A percentile compares a stretch with the other conserved stretches of the same genome.
These are phyloP conservation scores for Loris lydekkerianus DNA, from an alignment of 2,797 vertebrate species.

Conservation along the genomic window DNA sequence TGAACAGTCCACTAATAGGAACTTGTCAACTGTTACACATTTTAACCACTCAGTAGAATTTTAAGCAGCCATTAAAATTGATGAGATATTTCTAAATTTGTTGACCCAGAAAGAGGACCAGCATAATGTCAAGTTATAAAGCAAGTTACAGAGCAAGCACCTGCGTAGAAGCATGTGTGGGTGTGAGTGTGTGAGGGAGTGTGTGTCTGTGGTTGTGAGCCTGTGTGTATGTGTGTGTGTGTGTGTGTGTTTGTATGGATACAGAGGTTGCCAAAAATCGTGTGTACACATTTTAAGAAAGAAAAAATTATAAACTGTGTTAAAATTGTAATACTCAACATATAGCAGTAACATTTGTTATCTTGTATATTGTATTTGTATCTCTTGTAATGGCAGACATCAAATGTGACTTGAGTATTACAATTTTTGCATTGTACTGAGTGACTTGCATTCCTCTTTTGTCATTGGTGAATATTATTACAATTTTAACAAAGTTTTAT, in stretches of 20 bases:
- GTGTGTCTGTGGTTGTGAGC: background rate
- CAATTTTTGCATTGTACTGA: too few relatives aligned
- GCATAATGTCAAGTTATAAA: slow-evolving; percentile 58
- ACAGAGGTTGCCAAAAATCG: too few relatives aligned
- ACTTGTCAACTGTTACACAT: slow-evolving; percentile 57
- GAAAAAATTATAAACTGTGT: too few relatives aligned
- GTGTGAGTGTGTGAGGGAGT: background rate
- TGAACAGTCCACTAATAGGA: slow-evolving; percentile 65
- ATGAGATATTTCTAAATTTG: slow-evolving; percentile 81
- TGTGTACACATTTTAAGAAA: background rate
- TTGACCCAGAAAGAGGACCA: slow-evolving; percentile 82
- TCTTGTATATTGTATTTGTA: too few relatives aligned
- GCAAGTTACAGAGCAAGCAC: slow-evolving; percentile 56
- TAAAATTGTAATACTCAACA: too few relatives aligned
- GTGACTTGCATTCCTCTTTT: too few relatives aligned
- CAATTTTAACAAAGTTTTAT: too few relatives aligned
- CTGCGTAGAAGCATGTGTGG: background rate
- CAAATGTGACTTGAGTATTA: too few relatives aligned
- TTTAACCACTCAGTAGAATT: slow-evolving; percentile 72
- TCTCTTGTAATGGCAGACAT: too few relatives aligned
- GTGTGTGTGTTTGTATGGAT: background rate
- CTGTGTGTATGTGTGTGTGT: background rate
- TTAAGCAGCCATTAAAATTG: slow-evolving; percentile 83
- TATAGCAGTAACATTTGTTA: too few relatives aligned
- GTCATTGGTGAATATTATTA: too few relatives aligned